These are phyloP conservation scores for Villa cingulata DNA, from an alignment of 2,888 invertebrate genomes.

Conservation along the genomic window DNA sequence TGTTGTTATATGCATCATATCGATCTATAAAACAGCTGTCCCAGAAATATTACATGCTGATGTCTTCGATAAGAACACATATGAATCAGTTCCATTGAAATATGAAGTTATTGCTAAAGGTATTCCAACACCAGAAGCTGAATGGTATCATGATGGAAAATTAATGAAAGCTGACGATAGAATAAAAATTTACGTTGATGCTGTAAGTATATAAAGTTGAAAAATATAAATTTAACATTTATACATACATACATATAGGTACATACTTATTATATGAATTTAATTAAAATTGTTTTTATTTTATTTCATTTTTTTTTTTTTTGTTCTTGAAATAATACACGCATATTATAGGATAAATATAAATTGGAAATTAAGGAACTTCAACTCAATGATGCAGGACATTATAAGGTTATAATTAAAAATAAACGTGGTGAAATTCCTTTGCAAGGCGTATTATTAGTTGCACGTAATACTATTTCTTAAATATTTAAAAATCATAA, in stretches of 20 bases:
- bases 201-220: conserved; percentile 26
- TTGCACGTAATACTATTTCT: conserved; percentile 47
- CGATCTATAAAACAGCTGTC: conserved; percentile 43
- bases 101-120: conserved; percentile 68
- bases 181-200: conserved; percentile 48
- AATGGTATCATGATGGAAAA: conserved; percentile 66
- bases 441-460: conserved; percentile 55
- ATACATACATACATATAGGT: background rate
- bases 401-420: conserved; percentile 66
- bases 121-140: conserved; percentile 60
- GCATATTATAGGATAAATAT: conserved; percentile 42
- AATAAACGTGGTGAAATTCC: conserved; percentile 72
- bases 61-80: conserved; percentile 59
- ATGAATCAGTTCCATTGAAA: conserved; percentile 66
- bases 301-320: background rate
- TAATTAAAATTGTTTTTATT: background rate
- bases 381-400: conserved; percentile 58
- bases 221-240: too few species aligned
- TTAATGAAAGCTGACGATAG: conserved; percentile 52
- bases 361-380: conserved; percentile 59
- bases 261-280: background rate
- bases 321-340: background rate
- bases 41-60: conserved; percentile 59
- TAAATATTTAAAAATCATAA: too few species aligned
- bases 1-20: too few species aligned